Percentiles rank a stretch among this genome's conserved stretches.
phyloP scores from a whole-genome alignment of 2,888 invertebrate species.

The Hylaea fasciaria region DNA sequence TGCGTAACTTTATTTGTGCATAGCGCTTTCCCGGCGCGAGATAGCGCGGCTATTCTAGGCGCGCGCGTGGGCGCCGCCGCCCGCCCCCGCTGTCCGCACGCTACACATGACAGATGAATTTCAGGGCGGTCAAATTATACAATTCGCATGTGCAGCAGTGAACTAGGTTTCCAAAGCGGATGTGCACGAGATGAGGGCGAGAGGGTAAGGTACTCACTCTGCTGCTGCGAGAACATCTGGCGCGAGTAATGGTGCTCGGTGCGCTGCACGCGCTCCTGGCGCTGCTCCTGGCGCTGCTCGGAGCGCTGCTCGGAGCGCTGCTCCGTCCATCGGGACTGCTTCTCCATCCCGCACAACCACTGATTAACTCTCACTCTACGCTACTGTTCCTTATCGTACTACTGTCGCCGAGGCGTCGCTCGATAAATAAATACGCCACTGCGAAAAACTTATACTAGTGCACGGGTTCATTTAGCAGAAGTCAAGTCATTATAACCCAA shows the following conservation, averaged over 20 bases:
- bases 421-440: constrained; percentile 77
- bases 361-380: constrained; percentile 81
- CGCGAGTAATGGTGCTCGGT: constrained; percentile 92
- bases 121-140: constrained; percentile 47
- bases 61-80: constrained; percentile 65
- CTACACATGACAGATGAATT: constrained; percentile 46
- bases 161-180: constrained; percentile 35
- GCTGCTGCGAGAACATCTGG: constrained; percentile 90
- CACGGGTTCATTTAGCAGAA: constrained; percentile 88
- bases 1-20: constrained; percentile 79
- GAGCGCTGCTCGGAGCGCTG: constrained; percentile 78
- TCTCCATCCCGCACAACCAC: constrained; percentile 89
- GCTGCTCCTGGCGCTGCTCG: constrained; percentile 76
- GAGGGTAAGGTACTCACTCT: constrained; percentile 53
- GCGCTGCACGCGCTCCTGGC: constrained; percentile 76
- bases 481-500: constrained; percentile 91
- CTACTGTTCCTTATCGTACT: constrained; percentile 72
- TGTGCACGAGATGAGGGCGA: constrained; percentile 16
- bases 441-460: constrained; percentile 80
- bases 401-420: constrained; percentile 70
- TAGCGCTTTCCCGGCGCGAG: constrained; percentile 77
- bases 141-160: constrained; percentile 57
- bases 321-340: constrained; percentile 86
- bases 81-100: constrained; percentile 43
- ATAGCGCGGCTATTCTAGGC: constrained; percentile 78